A percentile compares a stretch with the other conserved stretches of the same genome.
Conservation (phyloP, 2,797 vertebrate genomes). For the Pterois miles region DNA sequence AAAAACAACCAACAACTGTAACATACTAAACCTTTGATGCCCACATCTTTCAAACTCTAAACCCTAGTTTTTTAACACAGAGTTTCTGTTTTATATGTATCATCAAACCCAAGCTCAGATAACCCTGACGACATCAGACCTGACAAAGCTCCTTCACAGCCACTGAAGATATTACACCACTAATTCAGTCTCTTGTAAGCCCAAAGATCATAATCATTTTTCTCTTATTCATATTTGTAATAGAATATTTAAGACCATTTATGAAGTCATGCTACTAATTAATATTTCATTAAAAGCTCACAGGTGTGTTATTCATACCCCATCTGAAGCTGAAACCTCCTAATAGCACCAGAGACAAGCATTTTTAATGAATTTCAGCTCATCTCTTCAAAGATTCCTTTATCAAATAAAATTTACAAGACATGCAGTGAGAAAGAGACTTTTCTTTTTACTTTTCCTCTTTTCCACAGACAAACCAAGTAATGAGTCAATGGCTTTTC, state of each 20-base stretch:
- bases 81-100: not conserved
- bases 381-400: conserved; percentile 6
- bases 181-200: not conserved
- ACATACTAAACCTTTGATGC: not conserved
- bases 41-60: not conserved
- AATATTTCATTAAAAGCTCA: conserved; percentile 28
- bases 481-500: conserved; percentile 49
- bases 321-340: not conserved
- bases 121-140: not conserved
- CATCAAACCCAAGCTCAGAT: not conserved
- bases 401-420: conserved; percentile 40
- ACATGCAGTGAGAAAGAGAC: not conserved
- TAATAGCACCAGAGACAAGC: not conserved
- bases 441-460: conserved; percentile 12
- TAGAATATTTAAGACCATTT: conserved; percentile 14
- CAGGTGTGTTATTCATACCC: conserved; percentile 33
- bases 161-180: not conserved
- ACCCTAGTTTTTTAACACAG: not conserved
- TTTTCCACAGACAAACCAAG: conserved; percentile 21
- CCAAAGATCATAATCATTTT: not conserved
- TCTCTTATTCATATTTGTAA: not conserved
- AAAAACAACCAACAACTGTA: not conserved
- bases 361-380: conserved; percentile 9
- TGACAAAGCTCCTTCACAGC: not conserved
- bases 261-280: conserved; percentile 7